Conservation (phyloP, 2,888 invertebrate species). For the Erebia aethiops region DNA sequence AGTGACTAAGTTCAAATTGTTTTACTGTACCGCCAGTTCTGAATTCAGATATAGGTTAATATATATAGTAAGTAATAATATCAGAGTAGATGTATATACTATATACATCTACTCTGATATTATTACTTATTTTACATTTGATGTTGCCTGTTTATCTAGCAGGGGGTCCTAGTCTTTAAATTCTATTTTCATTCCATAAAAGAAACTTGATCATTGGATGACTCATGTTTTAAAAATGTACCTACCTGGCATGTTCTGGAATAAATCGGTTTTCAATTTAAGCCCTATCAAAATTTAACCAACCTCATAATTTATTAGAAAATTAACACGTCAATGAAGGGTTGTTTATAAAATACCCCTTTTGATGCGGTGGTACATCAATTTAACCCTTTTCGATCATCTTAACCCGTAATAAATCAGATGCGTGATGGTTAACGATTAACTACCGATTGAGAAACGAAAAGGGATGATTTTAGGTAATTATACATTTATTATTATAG, state of each 20-base stretch:
- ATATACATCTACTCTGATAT: no score
- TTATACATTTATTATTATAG: neutral
- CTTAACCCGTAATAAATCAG: conserved; percentile 70
- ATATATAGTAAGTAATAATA: no score
- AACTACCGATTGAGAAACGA: conserved; percentile 21
- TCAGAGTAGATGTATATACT: no score
- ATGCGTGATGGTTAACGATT: conserved; percentile 40
- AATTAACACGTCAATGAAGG: conserved; percentile 74
- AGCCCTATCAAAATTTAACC: conserved; percentile 32
- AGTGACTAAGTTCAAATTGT: no score
- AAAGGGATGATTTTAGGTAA: conserved; percentile 3
- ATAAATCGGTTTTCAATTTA: conserved; percentile 30
- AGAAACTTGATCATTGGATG: no score
- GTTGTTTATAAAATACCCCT: conserved; percentile 66
- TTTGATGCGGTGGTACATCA: conserved; percentile 57
- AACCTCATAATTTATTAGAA: conserved; percentile 60
- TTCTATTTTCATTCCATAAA: no score
- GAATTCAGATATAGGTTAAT: no score
- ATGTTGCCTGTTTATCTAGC: no score
- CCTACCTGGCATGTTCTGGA: neutral
- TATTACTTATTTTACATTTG: no score
- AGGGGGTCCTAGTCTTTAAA: no score
- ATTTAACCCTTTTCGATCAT: conserved; percentile 55
- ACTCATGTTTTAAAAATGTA: neutral
- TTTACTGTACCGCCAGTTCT: no score